Evolutionary conservation across 1,140 invertebrate genomes (phyloP), one percentile per base, ranked within the genome.

Genomic region (Plectrocnemia conspersa): DNA sequence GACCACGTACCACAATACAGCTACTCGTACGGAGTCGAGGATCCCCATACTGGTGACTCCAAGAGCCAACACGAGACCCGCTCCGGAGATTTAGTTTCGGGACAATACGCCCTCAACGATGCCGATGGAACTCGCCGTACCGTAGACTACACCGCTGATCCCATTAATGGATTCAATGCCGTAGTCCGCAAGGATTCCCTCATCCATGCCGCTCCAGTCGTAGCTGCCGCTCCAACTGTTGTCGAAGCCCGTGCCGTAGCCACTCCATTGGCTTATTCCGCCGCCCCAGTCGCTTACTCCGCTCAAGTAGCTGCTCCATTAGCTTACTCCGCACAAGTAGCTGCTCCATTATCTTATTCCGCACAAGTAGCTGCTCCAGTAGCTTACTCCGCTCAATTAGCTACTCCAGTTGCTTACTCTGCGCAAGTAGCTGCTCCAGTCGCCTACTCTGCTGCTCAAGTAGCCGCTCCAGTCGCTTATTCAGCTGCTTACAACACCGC

Each of bases 131-230:
- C 72, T 52, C 72, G 73, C 49, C 69, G 78, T 47, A 79, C 73
- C 32, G 77, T 79, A 2, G 75, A 78, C 56, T 79, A 81, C 64
- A 77, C 76, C 3, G 78, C 79, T 13, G 78, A 80, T 65, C 72
- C 77, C 1, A 56, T 72, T 48, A 69, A 76, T 48, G 76, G 76
- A 57, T 77, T 76, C 66, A 74, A 74, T 64, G 73, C 73, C 16
- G 67, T 72, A 18, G 72, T 75, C 41, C 72, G 71, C 13, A 73
- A 72, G 59, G 73, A 74, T 56, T 71, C 73, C 15, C 63, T 75
- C 18, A 72, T 73, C 6, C 66, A 70, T 36, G 73, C 70, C 45
- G 71, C 70, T 56, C 65, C 68, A n/a, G 66, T 63, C 33, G 58
- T 66, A 10, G 63, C 63, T 13, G 65, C n/a, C 50, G n/a, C 38